Base-by-base conservation (phyloP, 2,113 vertebrate genomes). In the Heterochromis multidens region DNA sequence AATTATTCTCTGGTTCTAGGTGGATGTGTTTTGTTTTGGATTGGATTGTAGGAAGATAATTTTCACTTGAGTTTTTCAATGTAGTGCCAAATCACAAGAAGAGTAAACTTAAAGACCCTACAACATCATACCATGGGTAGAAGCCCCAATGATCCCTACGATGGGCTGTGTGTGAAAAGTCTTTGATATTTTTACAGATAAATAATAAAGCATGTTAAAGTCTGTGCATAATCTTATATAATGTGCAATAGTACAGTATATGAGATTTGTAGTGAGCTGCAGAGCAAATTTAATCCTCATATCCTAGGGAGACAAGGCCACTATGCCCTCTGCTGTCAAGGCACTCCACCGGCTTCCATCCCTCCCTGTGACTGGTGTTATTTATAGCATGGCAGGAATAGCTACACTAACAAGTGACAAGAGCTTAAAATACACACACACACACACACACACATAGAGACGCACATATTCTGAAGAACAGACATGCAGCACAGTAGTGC, bases 311-410 rank as follows among this genome's bases (percentile, higher is more conserved):
- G 92, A 93, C 94, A 95, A 95, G 94, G 94, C 94, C 93, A 77
- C 60, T 57, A 35, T 95, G 94, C 91, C 96, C 96, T 96, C 95
- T 95, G 80, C 92, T 95, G 95, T 95, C 95, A 95, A 63, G 91
- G 70, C 61, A 84, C 94, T 89, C 92, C 79, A 79, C 94, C 93
- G 90, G 89, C 91, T 91, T 90, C 91, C 88, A 90, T 93, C 93
- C 93, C 93, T 94, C 89, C 94, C 93, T 93, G 85, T 89, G 88
- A 90, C 88, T 90, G 80, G 77, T 79, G 90, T 94, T 96, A 96
- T 96, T 96, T 95, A 95, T 95, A 95, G 94, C 92, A 78, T 60
- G 70, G 87, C 83, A 80, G 84, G 65, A 87, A 85, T 79, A 82
- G 83, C 77, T 83, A 84, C 91, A 85, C 92, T 91, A 93, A 94